A percentile compares a stretch with the other conserved stretches of the same genome.
Evolutionary conservation across 1,140 invertebrate genomes (phyloP).

Genomic region (Himalopsyche phryganea): DNA sequence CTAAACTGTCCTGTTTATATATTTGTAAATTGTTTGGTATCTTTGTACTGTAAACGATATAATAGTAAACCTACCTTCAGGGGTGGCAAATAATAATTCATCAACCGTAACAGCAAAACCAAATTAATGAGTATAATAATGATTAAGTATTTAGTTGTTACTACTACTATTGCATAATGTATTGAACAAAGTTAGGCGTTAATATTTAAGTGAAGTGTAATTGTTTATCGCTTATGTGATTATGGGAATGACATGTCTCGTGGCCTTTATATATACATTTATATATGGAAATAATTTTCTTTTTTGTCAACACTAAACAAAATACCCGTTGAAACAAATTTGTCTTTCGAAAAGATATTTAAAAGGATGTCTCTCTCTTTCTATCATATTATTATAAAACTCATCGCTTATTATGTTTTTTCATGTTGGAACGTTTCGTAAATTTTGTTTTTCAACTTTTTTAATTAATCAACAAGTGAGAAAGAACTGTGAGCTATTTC

Average conservation of each 20-base stretch:
- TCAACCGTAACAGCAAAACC: background rate
- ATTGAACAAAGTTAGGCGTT: background rate
- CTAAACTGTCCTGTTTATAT: conserved; percentile 18
- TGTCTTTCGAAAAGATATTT: no score
- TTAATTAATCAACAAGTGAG: no score
- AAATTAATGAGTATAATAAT: no score
- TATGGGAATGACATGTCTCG: conserved; percentile 32
- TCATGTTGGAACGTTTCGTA: no score
- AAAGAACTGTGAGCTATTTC: no score
- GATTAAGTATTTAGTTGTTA: no score
- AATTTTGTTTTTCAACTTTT: no score
- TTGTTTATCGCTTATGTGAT: conserved; percentile 30
- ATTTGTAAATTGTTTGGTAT: conserved; percentile 19
- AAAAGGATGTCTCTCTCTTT: no score
- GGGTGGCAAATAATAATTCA: conserved; percentile 16
- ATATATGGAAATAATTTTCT: conserved; percentile 7
- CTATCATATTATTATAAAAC: no score
- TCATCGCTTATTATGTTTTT: no score
- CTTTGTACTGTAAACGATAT: conserved; percentile 16
- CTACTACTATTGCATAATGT: background rate
- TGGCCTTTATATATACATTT: conserved; percentile 33
- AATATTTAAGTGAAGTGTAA: conserved; percentile 12
- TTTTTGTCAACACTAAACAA: conserved; percentile 6
- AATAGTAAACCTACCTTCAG: conserved; percentile 3
- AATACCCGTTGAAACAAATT: background rate